phyloP scores from a whole-genome alignment of 2,113 vertebrate genomes.

The Phyllostomus hastatus region DNA sequence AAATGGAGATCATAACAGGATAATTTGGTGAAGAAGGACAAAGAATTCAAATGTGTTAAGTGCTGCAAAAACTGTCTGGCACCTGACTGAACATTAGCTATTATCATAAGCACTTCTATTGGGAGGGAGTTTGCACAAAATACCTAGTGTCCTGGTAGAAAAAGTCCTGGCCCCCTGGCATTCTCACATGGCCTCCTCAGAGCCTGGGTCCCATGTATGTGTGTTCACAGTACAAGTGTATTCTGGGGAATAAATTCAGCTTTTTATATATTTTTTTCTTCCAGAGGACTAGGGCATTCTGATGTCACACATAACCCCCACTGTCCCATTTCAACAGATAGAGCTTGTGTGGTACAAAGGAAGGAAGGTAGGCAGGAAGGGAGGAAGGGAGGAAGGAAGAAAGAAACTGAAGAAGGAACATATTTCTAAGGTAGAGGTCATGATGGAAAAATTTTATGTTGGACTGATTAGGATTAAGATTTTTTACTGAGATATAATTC shows the following conservation, averaged over 20 bases:
- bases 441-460: neutral
- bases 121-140: neutral
- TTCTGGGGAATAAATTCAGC: neutral
- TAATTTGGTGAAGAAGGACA: neutral
- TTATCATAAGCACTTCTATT: neutral
- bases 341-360: neutral
- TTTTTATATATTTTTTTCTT: neutral
- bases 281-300: neutral
- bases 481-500: slow-evolving; percentile 22
- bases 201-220: neutral
- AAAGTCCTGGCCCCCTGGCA: neutral
- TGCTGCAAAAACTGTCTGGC: neutral
- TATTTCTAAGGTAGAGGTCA: neutral
- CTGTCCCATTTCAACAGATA: neutral
- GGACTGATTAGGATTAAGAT: neutral
- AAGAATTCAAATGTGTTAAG: neutral
- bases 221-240: neutral
- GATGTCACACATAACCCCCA: neutral
- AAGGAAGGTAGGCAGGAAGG: neutral
- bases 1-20: neutral
- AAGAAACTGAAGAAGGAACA: neutral
- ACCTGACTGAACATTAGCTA: neutral
- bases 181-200: neutral
- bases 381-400: neutral
- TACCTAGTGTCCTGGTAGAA: neutral